Conservation (phyloP, 2,113 vertebrate genomes). For the Salvator merianae region DNA sequence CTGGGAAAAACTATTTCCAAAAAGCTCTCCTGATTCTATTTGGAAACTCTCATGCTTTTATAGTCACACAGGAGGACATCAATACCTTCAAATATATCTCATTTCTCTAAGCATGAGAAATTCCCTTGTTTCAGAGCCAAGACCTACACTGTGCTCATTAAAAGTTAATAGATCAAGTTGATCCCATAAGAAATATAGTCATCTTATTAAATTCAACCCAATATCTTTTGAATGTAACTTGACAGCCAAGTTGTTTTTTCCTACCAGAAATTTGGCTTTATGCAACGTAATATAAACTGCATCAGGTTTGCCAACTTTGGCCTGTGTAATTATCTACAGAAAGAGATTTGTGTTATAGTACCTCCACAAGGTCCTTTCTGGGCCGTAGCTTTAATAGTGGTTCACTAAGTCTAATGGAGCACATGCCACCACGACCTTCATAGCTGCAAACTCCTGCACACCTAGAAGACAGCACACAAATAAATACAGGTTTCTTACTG, state of each 20-base stretch:
- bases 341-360: constrained; percentile 54
- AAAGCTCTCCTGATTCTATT: not conserved
- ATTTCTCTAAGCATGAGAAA: no score
- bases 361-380: constrained; percentile 92
- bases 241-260: no score
- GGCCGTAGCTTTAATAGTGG: constrained; percentile 91
- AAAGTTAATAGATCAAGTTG: no score
- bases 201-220: not conserved
- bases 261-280: not conserved
- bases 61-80: no score
- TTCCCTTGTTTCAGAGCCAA: not conserved
- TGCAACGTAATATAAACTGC: not conserved
- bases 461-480: constrained; percentile 65
- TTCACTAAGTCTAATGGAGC: constrained; percentile 93
- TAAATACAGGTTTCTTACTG: not conserved
- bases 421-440: constrained; percentile 89
- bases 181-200: no score
- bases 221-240: no score
- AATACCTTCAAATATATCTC: no score
- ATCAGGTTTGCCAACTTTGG: not conserved
- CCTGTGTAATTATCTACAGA: not conserved
- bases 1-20: not conserved
- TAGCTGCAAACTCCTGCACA: constrained; percentile 94
- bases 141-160: no score
- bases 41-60: no score